These are phyloP conservation scores for Graptemys geographica DNA, from an alignment of 2,797 vertebrate genomes.

Conservation along the genomic window DNA sequence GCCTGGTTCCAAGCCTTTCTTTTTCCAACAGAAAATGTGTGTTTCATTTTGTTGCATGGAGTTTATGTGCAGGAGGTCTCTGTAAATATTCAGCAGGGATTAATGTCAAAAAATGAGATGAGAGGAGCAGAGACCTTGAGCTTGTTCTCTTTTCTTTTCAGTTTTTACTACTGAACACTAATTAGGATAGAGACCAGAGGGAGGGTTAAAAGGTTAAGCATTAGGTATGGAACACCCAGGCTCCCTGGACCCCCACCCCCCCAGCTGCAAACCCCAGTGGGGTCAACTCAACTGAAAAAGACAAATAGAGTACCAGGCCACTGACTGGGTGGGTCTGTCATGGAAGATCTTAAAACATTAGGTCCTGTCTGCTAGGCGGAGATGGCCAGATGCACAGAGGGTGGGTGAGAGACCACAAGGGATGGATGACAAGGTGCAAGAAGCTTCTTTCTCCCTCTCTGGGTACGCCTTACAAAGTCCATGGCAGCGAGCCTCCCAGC, in stretches of 20 bases:
- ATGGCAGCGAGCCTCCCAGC: not conserved
- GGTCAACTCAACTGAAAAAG: not conserved
- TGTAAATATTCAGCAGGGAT: slow-evolving; percentile 33
- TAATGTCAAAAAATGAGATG: slow-evolving; percentile 72
- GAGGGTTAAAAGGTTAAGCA: not conserved
- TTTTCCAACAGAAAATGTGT: slow-evolving; percentile 64
- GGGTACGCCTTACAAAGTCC: not conserved
- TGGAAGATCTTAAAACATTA: not conserved
- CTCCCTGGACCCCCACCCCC: not conserved
- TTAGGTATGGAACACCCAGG: not conserved
- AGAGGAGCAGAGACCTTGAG: slow-evolving; percentile 57
- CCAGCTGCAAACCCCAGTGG: not conserved
- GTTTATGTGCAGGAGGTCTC: slow-evolving; percentile 59
- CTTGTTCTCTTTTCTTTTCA: slow-evolving; percentile 7
- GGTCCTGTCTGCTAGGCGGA: not conserved
- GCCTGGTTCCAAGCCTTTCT: slow-evolving; percentile 44
- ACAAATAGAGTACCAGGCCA: not conserved
- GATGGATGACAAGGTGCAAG: not conserved
- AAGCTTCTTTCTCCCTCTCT: not conserved
- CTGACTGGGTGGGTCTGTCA: not conserved
- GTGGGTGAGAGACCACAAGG: not conserved
- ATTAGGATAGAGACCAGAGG: slow-evolving; percentile 30
- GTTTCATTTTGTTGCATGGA: slow-evolving; percentile 25
- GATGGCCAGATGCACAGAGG: not conserved
- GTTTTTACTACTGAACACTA: slow-evolving; percentile 6